These are phyloP conservation scores for Teinopalpus imperialis DNA, from an alignment of 2,888 invertebrate genomes.

Conservation along the genomic window DNA sequence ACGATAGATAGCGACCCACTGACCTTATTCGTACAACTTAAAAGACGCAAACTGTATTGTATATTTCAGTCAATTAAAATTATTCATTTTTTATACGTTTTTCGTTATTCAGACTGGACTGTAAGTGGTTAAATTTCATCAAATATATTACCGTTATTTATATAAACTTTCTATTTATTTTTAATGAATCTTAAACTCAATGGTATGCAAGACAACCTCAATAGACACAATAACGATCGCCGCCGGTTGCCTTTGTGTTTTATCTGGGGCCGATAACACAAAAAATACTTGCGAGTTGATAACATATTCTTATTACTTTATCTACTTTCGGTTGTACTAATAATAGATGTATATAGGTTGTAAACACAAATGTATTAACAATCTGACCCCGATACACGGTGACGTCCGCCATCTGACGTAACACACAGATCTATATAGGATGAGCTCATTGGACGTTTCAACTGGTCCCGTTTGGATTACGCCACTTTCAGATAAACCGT, in stretches of 20 bases:
- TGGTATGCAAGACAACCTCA: not conserved
- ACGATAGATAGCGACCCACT: conserved; percentile 7
- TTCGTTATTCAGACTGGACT: too few species aligned
- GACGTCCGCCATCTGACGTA: conserved; percentile 67
- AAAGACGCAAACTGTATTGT: not conserved
- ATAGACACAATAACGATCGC: conserved; percentile 15
- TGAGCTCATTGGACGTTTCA: conserved; percentile 46
- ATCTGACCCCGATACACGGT: conserved; percentile 70
- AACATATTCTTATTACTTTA: conserved; percentile 27
- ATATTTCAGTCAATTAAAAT: too few species aligned
- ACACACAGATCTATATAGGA: conserved; percentile 48
- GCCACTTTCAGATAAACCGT: conserved; percentile 34
- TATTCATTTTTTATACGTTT: too few species aligned
- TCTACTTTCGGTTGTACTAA: conserved; percentile 24
- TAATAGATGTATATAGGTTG: conserved; percentile 63
- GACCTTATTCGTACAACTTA: conserved; percentile 13
- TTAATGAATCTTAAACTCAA: not conserved
- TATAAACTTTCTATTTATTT: not conserved
- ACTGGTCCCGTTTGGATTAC: conserved; percentile 53
- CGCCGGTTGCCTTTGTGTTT: conserved; percentile 14
- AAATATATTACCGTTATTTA: conserved; percentile 3
- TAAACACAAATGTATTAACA: conserved; percentile 64
- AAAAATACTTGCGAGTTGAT: conserved; percentile 9
- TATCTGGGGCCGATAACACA: conserved; percentile 13
- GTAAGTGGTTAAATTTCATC: conserved; percentile 10